Percentiles rank a stretch among this genome's conserved stretches.
Evolutionary conservation across 1,140 invertebrate genomes (phyloP).

Genomic region (Phenacoccus solenopsis): DNA sequence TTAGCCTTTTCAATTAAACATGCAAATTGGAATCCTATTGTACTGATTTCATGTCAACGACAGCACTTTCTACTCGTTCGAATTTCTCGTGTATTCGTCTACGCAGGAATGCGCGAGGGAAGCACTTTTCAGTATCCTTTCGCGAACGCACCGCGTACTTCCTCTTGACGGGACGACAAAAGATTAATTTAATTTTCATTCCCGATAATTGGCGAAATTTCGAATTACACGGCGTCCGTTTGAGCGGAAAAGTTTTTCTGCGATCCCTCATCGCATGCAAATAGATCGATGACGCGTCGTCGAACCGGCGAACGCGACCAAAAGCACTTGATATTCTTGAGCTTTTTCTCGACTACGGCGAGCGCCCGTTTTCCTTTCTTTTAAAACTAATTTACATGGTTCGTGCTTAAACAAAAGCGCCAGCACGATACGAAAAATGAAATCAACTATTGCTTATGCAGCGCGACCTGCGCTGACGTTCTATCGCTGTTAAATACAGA

Average conservation of each 20-base stretch:
- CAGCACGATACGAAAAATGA: too few species aligned
- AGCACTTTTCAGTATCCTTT: background rate
- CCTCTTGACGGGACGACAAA: background rate
- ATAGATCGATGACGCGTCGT: too few species aligned
- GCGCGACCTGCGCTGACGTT: too few species aligned
- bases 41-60: background rate
- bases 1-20: slow-evolving; percentile 3
- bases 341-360: too few species aligned
- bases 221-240: background rate
- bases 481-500: too few species aligned
- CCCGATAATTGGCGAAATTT: background rate
- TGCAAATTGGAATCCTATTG: slow-evolving; percentile 1
- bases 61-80: background rate
- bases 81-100: background rate
- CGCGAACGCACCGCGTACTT: background rate
- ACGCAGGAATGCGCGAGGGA: background rate
- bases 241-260: background rate
- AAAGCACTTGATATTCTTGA: too few species aligned
- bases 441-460: too few species aligned
- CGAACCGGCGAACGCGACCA: too few species aligned
- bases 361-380: background rate
- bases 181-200: background rate
- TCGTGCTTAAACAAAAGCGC: background rate
- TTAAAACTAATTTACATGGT: background rate
- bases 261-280: too few species aligned